Base-by-base conservation (phyloP, 2,888 invertebrate species). In the Notocelia uddmanniana region DNA sequence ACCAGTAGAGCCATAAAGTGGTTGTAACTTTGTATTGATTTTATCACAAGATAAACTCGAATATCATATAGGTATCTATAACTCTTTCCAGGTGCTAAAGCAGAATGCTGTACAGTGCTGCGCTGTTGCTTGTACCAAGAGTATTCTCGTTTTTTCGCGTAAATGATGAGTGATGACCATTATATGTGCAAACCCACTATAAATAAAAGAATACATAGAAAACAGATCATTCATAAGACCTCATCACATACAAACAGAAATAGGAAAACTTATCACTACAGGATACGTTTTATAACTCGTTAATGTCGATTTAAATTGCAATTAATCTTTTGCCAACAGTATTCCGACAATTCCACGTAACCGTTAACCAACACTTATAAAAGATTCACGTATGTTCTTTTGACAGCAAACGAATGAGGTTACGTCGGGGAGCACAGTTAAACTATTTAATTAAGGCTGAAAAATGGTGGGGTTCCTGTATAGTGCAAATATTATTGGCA, bases 401-500 rank as follows among this genome's bases (percentile, higher is more conserved):
- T 55, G 68, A 62, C 60, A 50, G 45, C 19, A n/a, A 19, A 72
- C 68, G 57, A 72, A 72, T 68, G 55, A 37, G 58, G 15, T 73
- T 48, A 37, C 63, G 57, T 68, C 69, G 52, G 19, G 41, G 58
- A 69, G 54, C 76, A 76, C 71, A 52, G 69, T 76, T 75, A 79
- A 75, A 79, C 81, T 80, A 80, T 82, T 83, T 81, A 83, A 83
- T 84, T 84, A 83, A 80, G 78, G 73, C 72, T 83, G 83, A 84
- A 84, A 84, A 83, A 83, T 82, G 76, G 68, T 70, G 64, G 74
- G 76, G 70, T 71, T 77, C 64, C 73, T 64, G 54, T 26, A 60
- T 62, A 23, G 37, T 8, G 21, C n/a, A 19, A n/a, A 37, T 52
- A 63, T 50, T 23, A 37, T 64, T 6, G 6, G 34, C 37, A 64